Percentiles rank a stretch among this genome's conserved stretches.
Evolutionary conservation across 2,113 vertebrate species (phyloP).

Genomic region (Martes martes): DNA sequence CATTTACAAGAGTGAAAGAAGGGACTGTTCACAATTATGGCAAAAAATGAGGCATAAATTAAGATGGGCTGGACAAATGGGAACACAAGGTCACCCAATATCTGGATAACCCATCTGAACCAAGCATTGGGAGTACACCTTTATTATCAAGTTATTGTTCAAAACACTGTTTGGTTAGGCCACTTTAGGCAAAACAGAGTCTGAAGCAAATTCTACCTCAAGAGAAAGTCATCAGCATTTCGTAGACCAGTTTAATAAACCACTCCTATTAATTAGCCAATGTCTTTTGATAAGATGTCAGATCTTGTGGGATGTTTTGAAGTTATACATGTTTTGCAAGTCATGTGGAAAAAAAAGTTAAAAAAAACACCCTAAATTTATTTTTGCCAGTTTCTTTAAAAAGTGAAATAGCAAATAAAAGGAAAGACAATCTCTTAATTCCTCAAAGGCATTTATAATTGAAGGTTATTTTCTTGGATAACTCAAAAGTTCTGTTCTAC

Average conservation of each 20-base stretch:
- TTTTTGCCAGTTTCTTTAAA: constrained; percentile 34
- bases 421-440: not conserved
- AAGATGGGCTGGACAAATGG: not conserved
- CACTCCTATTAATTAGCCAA: constrained; percentile 6
- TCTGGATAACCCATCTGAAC: not conserved
- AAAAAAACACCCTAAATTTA: not conserved
- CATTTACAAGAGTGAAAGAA: not conserved
- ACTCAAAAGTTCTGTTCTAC: not conserved
- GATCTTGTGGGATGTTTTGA: not conserved
- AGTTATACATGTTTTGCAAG: not conserved
- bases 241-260: constrained; percentile 24
- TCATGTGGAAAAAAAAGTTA: not conserved
- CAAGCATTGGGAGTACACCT: not conserved
- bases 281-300: not conserved
- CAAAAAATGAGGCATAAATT: not conserved
- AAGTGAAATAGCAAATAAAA: constrained; percentile 39
- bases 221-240: not conserved
- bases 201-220: constrained; percentile 15
- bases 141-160: not conserved
- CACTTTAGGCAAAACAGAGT: constrained; percentile 4
- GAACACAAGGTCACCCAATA: not conserved
- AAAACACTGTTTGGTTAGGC: not conserved
- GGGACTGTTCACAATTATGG: not conserved
- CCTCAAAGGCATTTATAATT: not conserved
- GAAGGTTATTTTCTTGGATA: constrained; percentile 14